Base-by-base conservation (phyloP, 2,113 vertebrate species). In the Onychostoma macrolepis region DNA sequence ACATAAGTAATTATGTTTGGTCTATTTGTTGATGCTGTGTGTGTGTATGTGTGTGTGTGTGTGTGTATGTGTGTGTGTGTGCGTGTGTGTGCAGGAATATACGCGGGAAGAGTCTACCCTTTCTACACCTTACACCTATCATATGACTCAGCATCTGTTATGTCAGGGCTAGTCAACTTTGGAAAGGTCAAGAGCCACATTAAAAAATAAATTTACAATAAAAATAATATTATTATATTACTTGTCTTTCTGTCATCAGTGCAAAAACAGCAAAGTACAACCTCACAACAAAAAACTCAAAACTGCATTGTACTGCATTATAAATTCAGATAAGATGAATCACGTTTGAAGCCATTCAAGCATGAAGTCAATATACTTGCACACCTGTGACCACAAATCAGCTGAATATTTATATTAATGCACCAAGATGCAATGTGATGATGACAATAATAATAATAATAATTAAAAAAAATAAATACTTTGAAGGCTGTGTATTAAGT, bases 1-100 rank as follows among this genome's bases (percentile, higher is more conserved):
- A 71, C 63, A 71, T 24, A 36, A 83, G 80, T 36, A 83, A 83
- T 71, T 71, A 83, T 41, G 36, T 7, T 48, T 50, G 63, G 26
- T 67, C 80, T 71, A 48, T 69, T 48, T 69, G 80, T 69, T 50
- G 43, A 69, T 21, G 43, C 26, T 48, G n/a, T 41, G 36, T 13
- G 33, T 80, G 19, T 43, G 8, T 74, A 19, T 13, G 38, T 74
- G 17, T 74, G 36, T 43, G 71, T 41, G 33, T 12, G 71, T 41
- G 33, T 48, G 45, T 13, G 43, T 45, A 11, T 45, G 43, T 45
- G 43, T 45, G 43, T 45, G 12, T 48, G 45, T 48, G 48, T 50
- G 48, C n/a, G n/a, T n/a, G n/a, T 50, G 4, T 53, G 17, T 19
- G 17, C 50, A 53, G 6, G 2, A 53, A 53, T 53, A 17, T 53